Percentiles rank a stretch among this genome's conserved stretches.
Evolutionary conservation across 2,113 vertebrate species (phyloP).

Genomic region (Tyrannus savana): DNA sequence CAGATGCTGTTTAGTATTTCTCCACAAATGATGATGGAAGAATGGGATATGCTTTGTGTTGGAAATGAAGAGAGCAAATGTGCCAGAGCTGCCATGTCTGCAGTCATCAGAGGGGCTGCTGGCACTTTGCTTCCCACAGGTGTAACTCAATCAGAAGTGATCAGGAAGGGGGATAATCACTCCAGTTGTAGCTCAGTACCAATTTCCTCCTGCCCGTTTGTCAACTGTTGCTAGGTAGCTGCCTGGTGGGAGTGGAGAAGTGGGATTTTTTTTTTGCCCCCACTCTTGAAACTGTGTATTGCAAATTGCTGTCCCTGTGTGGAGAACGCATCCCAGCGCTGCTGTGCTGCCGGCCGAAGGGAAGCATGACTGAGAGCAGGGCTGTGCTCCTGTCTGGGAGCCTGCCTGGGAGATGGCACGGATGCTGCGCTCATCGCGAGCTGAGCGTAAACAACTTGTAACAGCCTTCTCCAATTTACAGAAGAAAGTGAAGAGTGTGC

Average conservation of each 20-base stretch:
- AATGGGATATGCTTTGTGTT: background rate
- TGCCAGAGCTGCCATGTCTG: background rate
- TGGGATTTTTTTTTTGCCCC: too few relatives aligned
- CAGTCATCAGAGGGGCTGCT: background rate
- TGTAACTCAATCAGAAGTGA: background rate
- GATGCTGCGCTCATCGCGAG: background rate
- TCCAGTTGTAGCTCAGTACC: background rate
- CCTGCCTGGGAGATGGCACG: accelerated
- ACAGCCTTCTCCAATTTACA: background rate
- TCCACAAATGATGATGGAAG: background rate
- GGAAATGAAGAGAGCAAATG: background rate
- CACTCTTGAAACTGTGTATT: accelerated
- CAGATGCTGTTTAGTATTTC: background rate
- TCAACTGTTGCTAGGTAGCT: conserved; percentile 15
- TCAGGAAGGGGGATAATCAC: background rate
- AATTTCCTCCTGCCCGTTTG: background rate
- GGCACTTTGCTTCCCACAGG: background rate
- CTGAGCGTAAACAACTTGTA: accelerated
- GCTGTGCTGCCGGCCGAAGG: background rate
- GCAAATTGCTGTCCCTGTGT: background rate
- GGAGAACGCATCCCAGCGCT: background rate
- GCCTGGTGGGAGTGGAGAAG: background rate
- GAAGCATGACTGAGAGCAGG: accelerated
- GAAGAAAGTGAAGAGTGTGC: background rate
- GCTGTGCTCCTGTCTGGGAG: background rate